Percentiles rank a stretch among this genome's conserved stretches.
These are phyloP conservation scores for Smutsia temminckii DNA, from an alignment of 2,797 vertebrate genomes.

Conservation along the genomic window DNA sequence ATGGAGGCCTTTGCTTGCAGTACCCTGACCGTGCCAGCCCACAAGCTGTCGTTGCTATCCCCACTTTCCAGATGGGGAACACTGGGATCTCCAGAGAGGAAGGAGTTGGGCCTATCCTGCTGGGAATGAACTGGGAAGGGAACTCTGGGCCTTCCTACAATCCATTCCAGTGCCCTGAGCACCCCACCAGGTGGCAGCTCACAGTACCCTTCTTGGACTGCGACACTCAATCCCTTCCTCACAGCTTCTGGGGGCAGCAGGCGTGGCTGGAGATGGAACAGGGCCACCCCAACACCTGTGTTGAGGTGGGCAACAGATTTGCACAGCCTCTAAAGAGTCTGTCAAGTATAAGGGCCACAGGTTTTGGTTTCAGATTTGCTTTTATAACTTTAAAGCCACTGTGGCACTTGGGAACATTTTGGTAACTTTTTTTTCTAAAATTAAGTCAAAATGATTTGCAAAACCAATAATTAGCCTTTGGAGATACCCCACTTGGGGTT, in stretches of 20 bases:
- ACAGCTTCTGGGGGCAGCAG: neutral
- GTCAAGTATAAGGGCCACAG: neutral
- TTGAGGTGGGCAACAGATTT: neutral
- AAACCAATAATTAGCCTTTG: neutral
- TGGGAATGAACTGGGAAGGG: neutral
- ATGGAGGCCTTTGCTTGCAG: neutral
- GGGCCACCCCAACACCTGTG: accelerated
- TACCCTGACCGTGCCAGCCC: no score
- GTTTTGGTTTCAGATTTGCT: neutral
- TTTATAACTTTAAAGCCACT: neutral
- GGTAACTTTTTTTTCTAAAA: neutral
- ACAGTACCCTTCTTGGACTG: no score
- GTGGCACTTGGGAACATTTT: neutral
- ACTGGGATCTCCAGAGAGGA: neutral
- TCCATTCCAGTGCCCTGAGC: neutral
- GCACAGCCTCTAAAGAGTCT: neutral
- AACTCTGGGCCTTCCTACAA: neutral
- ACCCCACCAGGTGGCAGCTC: neutral
- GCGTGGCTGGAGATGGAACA: accelerated
- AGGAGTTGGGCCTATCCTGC: neutral
- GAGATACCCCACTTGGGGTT: neutral
- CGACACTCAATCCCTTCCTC: neutral
- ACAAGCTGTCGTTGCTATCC: neutral
- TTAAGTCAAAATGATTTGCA: constrained; percentile 50
- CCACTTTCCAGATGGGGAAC: neutral